Base-by-base conservation (phyloP, 2,888 invertebrate species). In the Emmelina monodactyla region DNA sequence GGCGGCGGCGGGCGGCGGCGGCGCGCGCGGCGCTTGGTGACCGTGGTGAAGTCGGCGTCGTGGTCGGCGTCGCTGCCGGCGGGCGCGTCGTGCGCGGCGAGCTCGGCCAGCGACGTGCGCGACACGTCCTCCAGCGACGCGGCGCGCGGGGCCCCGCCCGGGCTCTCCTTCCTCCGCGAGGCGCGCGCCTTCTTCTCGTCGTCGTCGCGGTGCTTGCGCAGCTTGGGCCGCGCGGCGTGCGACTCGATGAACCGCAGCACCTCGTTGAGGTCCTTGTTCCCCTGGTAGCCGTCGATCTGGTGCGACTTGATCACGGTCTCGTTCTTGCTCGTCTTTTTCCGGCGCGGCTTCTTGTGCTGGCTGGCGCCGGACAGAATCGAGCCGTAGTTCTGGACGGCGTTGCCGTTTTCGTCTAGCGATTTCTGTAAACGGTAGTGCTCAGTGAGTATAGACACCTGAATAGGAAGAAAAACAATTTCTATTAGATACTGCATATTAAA, bases 351-450 rank as follows among this genome's bases (percentile, higher is more conserved):
- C 68, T 83, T 83, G 51, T 78, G 69, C 52, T 78, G 80, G 59
- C 73, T 73, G n/a, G n/a, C n/a, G 42, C 72, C 75, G 47, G 72
- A 66, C 45, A 68, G 61, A 35, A 73, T 68, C 36, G 80, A 73
- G 56, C 63, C 80, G 70, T 63, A 78, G 52, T 63, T 82, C 55
- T 83, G 84, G 36, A 91, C 73, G 22, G 90, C 83, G 62, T 92
- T 92, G 41, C 89, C 90, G 60, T 91, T 92, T 71, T 92, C 92
- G 70, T 92, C 92, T 41, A 88, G 75, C 42, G 87, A 82, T 66
- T 87, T 88, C 83, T 85, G 70, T 36, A 81, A 82, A 25, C 25
- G 11, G n/a, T n/a, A n/a, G n/a, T n/a, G n/a, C n/a, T n/a, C n/a
- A n/a, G n/a, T n/a, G n/a, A n/a, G n/a, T n/a, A n/a, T n/a, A n/a